phyloP scores from a whole-genome alignment of 35 echinoderm and acorn worm genomes.

The Diadema setosum region DNA sequence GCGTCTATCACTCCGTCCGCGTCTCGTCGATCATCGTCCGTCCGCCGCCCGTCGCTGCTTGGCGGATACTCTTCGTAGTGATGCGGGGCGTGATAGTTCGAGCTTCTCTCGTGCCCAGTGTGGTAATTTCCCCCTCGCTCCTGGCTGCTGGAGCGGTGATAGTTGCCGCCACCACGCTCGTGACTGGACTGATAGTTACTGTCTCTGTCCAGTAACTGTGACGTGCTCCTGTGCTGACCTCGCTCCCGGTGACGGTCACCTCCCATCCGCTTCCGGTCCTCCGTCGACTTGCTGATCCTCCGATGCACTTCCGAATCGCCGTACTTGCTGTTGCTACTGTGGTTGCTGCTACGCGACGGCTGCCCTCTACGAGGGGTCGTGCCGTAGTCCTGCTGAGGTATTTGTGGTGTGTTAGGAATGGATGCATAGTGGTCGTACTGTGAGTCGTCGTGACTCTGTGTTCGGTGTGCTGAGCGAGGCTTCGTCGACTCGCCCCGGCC shows the following conservation, averaged over 20 bases:
- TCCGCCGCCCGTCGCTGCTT: background rate
- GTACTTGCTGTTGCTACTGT: background rate
- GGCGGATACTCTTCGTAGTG: background rate
- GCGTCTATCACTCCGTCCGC: background rate
- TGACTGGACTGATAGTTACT: background rate
- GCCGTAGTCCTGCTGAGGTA: background rate
- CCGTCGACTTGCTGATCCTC: background rate
- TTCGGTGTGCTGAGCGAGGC: background rate
- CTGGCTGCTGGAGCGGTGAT: background rate
- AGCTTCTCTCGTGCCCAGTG: background rate
- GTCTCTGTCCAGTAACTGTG: background rate
- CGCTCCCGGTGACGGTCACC: background rate
- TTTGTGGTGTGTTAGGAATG: constrained; percentile 22
- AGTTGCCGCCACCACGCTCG: background rate
- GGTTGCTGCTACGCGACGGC: background rate
- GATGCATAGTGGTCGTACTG: constrained; percentile 20
- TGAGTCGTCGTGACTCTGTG: background rate
- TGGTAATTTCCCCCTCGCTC: background rate
- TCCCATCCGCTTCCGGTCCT: background rate
- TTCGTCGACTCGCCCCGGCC: background rate
- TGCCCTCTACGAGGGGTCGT: background rate
- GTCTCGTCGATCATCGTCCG: background rate
- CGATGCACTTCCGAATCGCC: constrained; percentile 12
- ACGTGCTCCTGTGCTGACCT: background rate
- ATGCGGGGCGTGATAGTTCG: background rate